These are phyloP conservation scores for Tachina grossa DNA, from an alignment of 2,888 invertebrate genomes.

Conservation along the genomic window DNA sequence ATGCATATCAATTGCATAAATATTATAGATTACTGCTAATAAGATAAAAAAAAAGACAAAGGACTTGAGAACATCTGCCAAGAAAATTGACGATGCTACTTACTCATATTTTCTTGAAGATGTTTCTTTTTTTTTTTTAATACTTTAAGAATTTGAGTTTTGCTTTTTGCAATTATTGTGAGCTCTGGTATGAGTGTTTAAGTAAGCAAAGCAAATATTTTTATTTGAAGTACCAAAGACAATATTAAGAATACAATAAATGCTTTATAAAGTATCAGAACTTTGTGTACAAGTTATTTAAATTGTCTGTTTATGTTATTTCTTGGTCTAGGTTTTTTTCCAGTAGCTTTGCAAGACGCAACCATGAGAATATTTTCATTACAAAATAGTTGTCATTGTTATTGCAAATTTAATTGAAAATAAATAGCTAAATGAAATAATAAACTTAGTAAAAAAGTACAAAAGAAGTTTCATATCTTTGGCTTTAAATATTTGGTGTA, in stretches of 20 bases:
- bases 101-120: conserved; percentile 44
- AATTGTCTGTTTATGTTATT: too few species aligned
- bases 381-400: too few species aligned
- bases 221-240: background rate
- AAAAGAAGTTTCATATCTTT: too few species aligned
- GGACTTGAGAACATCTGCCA: conserved; percentile 65
- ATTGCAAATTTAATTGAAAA: too few species aligned
- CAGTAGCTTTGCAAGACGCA: too few species aligned
- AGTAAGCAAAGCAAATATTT: background rate
- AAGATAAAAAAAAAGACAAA: conserved; percentile 54
- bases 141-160: background rate
- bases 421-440: too few species aligned
- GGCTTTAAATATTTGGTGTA: too few species aligned
- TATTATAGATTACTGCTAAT: conserved; percentile 66
- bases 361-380: too few species aligned
- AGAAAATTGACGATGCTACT: conserved; percentile 63
- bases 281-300: background rate
- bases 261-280: background rate
- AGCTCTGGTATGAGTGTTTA: background rate
- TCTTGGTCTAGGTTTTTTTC: too few species aligned
- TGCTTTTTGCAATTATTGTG: background rate
- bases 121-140: background rate
- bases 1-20: conserved; percentile 58
- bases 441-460: too few species aligned
- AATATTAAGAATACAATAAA: background rate